These are phyloP conservation scores for Phoxinus dragarum DNA, from an alignment of 2,797 vertebrate genomes.

Conservation along the genomic window DNA sequence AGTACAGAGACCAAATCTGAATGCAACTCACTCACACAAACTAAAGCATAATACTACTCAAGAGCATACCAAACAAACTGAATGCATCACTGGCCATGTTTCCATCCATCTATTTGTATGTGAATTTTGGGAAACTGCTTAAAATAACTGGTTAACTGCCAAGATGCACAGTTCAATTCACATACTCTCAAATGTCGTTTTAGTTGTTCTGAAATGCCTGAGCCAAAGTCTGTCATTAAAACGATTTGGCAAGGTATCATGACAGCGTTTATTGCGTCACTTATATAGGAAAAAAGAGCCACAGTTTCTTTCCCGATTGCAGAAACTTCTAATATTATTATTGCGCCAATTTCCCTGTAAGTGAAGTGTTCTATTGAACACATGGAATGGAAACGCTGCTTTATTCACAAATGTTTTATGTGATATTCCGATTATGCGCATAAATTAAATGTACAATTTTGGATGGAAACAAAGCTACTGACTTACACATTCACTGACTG, in stretches of 20 bases:
- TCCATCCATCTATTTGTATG: background rate
- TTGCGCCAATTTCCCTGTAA: background rate
- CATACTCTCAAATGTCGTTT: background rate
- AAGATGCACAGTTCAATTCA: background rate
- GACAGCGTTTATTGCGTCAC: background rate
- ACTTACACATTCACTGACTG: no score
- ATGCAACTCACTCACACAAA: conserved; percentile 16
- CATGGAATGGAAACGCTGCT: background rate
- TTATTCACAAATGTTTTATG: background rate
- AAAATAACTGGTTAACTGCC: background rate
- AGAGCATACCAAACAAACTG: conserved; percentile 3
- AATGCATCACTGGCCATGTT: background rate
- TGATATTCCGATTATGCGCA: background rate
- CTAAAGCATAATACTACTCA: background rate
- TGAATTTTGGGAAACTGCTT: background rate
- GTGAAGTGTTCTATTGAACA: background rate
- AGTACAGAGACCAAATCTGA: conserved; percentile 7
- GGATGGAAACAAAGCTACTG: background rate
- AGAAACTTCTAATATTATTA: background rate
- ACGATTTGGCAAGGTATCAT: background rate
- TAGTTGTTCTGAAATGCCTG: background rate
- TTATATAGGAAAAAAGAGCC: no score
- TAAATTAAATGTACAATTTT: background rate
- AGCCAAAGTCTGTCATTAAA: background rate
- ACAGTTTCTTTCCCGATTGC: background rate